Evolutionary conservation across 2,797 vertebrate genomes (phyloP), one percentile per base, ranked within the genome.

Genomic region (Rhincodon typus): DNA sequence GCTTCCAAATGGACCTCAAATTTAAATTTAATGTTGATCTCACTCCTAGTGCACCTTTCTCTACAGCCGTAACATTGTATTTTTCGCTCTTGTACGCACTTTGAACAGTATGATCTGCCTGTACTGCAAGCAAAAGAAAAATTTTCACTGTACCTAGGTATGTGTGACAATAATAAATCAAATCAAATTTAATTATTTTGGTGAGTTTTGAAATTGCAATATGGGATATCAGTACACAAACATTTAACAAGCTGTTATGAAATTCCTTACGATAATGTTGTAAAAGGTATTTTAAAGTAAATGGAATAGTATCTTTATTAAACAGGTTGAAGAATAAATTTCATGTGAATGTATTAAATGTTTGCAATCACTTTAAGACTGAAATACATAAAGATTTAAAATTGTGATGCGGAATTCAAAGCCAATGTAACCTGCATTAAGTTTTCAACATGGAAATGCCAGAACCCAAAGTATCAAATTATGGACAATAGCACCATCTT

Each of bases 401-500:
- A 84, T n/a, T 82, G 74, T 77, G n/a, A 5, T 25, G 19, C 10
- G 1, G 38, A 84, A 42, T 74, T 82, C n/a, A 8, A 46, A 84
- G n/a, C 42, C 38, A 8, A 2, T 46, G 23, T 25, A 84, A 84
- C 46, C 82, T 46, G 19, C 79, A 84, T 15, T 42, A 6, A 82
- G 77, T n/a, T 42, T 42, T 46, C 79, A 84, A 6, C 38, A 5
- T 46, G 66, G 69, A 93, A 38, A 2, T 67, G 19, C 34, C 57
- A 23, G 15, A 23, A 38, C 57, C 34, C 0, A 19, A 13, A 46
- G 27, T 67, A 93, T 67, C 34, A 93, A 21, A 25, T 93, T 23
- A 7, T 93, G 38, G 90, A 93, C 90, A 93, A 93, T 69, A 69
- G 62, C 62, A 21, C 90, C 90, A 93, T 93, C 90, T 69, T 69